Evolutionary conservation across 2,797 vertebrate species (phyloP).

Genomic region (Gymnothorax reevesii): DNA sequence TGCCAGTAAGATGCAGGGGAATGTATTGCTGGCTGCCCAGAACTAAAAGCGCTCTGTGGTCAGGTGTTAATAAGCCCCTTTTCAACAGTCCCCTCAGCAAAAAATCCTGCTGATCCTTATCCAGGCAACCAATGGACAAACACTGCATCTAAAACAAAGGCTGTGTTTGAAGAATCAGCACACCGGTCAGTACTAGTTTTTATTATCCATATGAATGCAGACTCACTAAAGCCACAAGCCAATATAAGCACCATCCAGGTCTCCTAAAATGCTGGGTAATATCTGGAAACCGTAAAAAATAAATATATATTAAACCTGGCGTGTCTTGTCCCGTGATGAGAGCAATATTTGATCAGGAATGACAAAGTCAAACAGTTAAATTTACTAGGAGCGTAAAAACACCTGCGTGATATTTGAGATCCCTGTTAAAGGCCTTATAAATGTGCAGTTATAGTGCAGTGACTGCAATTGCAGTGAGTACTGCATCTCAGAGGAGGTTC

Average conservation of each 20-base stretch:
- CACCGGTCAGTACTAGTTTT: background rate
- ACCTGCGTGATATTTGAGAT: no score
- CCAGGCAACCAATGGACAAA: background rate
- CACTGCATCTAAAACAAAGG: background rate
- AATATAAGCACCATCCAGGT: no score
- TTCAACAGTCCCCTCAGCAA: background rate
- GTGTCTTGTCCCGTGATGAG: background rate
- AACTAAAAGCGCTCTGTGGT: background rate
- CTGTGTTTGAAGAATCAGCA: background rate
- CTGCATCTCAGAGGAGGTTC: background rate
- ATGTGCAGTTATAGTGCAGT: background rate
- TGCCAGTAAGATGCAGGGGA: background rate
- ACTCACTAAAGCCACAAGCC: background rate
- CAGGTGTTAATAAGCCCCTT: conserved; percentile 10
- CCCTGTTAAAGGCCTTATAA: background rate
- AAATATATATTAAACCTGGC: no score
- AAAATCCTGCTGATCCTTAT: background rate
- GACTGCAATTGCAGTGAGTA: background rate
- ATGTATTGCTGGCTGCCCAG: background rate
- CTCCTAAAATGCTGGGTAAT: no score
- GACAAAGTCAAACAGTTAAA: no score
- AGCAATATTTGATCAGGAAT: background rate
- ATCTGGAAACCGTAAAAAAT: no score
- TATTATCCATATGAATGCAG: background rate
- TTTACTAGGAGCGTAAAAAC: no score